Conservation (phyloP, 2,888 invertebrate genomes). For the Amorpha juglandis region DNA sequence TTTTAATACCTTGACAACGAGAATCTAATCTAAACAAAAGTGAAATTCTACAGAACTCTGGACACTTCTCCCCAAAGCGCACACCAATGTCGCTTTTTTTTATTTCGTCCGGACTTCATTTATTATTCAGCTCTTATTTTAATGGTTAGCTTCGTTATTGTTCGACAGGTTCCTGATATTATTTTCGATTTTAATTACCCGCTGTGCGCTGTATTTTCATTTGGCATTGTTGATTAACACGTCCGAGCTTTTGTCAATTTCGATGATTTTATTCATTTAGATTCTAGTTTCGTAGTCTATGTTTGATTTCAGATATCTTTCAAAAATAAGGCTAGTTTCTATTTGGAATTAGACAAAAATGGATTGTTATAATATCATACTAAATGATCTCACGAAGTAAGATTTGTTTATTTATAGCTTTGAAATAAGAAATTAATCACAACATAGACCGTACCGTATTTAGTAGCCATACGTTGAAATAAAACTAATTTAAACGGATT, state of each 20-base stretch:
- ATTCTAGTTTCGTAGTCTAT: no score
- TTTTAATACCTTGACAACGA: not conserved
- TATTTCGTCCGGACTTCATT: conserved; percentile 70
- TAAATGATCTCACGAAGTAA: no score
- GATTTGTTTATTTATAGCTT: no score
- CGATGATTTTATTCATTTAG: not conserved
- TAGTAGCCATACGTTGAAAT: no score
- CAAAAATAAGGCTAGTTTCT: no score
- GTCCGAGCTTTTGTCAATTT: not conserved
- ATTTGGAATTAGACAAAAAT: no score
- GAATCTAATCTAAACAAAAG: not conserved
- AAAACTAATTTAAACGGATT: no score
- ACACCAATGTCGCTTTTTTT: conserved; percentile 51
- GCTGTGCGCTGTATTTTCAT: conserved; percentile 53
- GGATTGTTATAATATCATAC: no score
- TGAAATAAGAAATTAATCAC: no score
- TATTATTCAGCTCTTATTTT: conserved; percentile 82
- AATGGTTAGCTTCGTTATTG: conserved; percentile 82
- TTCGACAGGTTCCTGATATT: conserved; percentile 70
- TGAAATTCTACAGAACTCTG: conserved; percentile 17
- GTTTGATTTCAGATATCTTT: no score
- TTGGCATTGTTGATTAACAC: conserved; percentile 55
- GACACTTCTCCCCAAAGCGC: not conserved
- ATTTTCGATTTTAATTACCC: conserved; percentile 77
- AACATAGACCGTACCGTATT: no score